Evolutionary conservation across 1,140 invertebrate species (phyloP).

Genomic region (Drosophila sturtevanti): DNA sequence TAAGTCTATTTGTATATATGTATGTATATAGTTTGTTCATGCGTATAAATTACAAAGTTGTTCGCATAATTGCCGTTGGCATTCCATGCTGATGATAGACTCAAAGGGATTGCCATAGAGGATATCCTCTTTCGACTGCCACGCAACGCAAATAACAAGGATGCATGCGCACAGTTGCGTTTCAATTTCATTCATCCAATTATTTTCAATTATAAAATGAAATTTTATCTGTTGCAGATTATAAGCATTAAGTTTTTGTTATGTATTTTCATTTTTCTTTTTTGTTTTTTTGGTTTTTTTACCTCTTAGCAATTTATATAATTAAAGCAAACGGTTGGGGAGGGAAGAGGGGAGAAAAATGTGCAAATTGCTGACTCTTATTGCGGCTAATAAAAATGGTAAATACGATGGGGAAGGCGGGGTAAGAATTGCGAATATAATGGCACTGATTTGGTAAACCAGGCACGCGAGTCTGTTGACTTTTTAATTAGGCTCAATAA

Average conservation of each 20-base stretch:
- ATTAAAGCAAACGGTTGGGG: not conserved
- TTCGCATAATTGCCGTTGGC: not conserved
- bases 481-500: slow-evolving; percentile 17
- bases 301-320: not conserved
- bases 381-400: slow-evolving; percentile 7
- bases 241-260: not conserved
- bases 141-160: not conserved
- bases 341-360: not conserved
- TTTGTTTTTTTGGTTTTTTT: not conserved
- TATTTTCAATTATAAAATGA: slow-evolving; percentile 16
- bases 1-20: not conserved
- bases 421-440: not conserved
- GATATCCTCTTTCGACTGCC: not conserved
- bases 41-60: not conserved
- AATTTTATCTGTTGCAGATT: slow-evolving; percentile 12
- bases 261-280: not conserved
- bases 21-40: not conserved
- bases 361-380: not conserved
- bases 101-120: slow-evolving; percentile 8
- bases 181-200: slow-evolving; percentile 18
- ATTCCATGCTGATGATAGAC: not conserved
- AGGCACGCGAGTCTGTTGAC: slow-evolving; percentile 11
- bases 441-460: not conserved
- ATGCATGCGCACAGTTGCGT: slow-evolving; percentile 17
- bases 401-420: not conserved